These are phyloP conservation scores for Lutraria lutraria DNA, from an alignment of 2,888 invertebrate species.

Conservation along the genomic window DNA sequence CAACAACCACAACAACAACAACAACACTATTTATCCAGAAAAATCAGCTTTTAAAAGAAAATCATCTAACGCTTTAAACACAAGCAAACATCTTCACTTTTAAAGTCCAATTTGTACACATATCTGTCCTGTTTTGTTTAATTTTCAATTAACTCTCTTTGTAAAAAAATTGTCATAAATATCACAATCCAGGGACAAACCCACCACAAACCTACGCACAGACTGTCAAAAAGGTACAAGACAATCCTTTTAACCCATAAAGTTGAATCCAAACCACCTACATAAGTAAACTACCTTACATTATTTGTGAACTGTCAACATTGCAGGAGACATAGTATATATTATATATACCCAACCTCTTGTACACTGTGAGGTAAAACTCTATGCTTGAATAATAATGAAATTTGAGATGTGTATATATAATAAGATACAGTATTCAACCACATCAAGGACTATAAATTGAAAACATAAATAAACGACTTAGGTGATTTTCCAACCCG, in stretches of 20 bases:
- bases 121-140: no score
- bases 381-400: neutral
- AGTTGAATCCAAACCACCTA: neutral
- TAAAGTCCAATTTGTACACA: no score
- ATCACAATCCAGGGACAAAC: no score
- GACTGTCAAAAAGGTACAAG: neutral
- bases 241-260: neutral
- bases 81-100: no score
- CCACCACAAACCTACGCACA: neutral
- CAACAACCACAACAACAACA: no score
- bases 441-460: slow-evolving; percentile 4
- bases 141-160: no score
- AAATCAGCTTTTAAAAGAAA: no score
- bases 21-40: no score
- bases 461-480: neutral
- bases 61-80: no score
- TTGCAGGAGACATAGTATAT: neutral
- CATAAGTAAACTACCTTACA: neutral
- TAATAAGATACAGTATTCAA: neutral
- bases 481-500: neutral
- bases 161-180: no score
- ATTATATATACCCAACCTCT: neutral
- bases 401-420: neutral
- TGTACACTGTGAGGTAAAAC: neutral
- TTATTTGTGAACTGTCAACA: neutral